Base-by-base conservation (phyloP, 2,113 vertebrate genomes). In the Ptilorrhoa leucosticta region DNA sequence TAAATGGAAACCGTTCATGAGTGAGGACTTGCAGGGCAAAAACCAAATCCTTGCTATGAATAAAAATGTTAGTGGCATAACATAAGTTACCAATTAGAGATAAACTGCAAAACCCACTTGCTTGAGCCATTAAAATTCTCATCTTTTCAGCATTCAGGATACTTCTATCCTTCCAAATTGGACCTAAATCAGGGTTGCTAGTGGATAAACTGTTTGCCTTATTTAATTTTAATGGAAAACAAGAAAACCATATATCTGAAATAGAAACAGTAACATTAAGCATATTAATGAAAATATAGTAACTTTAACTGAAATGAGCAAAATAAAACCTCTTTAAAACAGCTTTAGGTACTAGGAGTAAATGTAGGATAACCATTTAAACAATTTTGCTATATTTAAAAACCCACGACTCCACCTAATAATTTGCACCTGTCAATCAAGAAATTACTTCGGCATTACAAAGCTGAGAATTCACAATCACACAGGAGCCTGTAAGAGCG, bases 401-500 rank as follows among this genome's bases (percentile, higher is more conserved):
- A 76, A 2, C 19, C 0, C 5, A 30, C 3, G 42, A 11, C 1
- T 5, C 2, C 10, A 28, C 10, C 15, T 18, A 57, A 13, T 24
- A 35, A 60, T 48, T 37, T 15, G 15, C 28, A 80, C 56, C 35
- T 40, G 22, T 13, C 23, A 3, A n/a, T 65, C 39, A 35, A 40
- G 39, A 35, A 63, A 77, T 20, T 7, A n/a, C 33, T 64, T 15
- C 23, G 45, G 9, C 53, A 16, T 8, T 8, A 37, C 19, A 53
- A 50, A 83, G 54, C 0, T 7, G 83, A 58, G 68, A 35, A 53
- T 27, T 76, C 60, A 5, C 18, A 44, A 14, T 6, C 23, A 26
- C 35, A 21, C 15, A 19, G 35, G 45, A 75, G 37, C 7, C 51
- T 31, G 60, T 18, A 54, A 66, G 82, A 73, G 44, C 1, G 19